Conservation (phyloP, 2,888 invertebrate genomes). For the Tipula unca region DNA sequence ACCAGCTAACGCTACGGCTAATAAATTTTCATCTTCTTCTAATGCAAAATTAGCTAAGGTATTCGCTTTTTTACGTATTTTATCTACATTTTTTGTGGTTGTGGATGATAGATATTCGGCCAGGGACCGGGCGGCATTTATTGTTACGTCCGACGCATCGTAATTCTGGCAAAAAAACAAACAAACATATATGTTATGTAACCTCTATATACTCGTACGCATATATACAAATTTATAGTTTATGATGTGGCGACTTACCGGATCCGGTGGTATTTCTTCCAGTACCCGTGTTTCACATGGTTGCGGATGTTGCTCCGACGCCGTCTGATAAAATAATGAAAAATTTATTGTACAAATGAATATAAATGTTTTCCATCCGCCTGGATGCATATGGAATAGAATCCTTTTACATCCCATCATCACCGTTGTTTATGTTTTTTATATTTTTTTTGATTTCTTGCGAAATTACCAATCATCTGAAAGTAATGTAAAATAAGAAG, state of each 20-base stretch:
- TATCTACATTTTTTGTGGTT: conserved; percentile 30
- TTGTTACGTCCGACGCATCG: conserved; percentile 39
- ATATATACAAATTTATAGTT: background rate
- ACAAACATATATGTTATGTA: background rate
- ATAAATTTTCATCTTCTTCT: conserved; percentile 39
- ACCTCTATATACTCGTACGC: no score
- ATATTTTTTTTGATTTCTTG: conserved; percentile 8
- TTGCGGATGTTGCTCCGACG: conserved; percentile 19
- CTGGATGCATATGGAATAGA: background rate
- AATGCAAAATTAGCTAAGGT: conserved; percentile 39
- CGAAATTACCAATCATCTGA: background rate
- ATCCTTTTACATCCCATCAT: background rate
- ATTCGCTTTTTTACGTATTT: conserved; percentile 38
- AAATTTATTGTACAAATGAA: conserved; percentile 16
- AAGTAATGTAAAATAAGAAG: background rate
- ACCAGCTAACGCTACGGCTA: conserved; percentile 42
- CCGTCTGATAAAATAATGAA: background rate
- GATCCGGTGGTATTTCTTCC: conserved; percentile 38
- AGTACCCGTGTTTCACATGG: conserved; percentile 38
- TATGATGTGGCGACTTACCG: conserved; percentile 32
- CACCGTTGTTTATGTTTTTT: background rate
- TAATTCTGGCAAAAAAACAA: conserved; percentile 33
- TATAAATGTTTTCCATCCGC: conserved; percentile 2
- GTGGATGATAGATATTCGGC: conserved; percentile 38
- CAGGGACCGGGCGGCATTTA: conserved; percentile 39